Percentiles rank a stretch among this genome's conserved stretches.
Evolutionary conservation across 2,113 vertebrate genomes (phyloP).

Genomic region (Ageneiosus marmoratus): DNA sequence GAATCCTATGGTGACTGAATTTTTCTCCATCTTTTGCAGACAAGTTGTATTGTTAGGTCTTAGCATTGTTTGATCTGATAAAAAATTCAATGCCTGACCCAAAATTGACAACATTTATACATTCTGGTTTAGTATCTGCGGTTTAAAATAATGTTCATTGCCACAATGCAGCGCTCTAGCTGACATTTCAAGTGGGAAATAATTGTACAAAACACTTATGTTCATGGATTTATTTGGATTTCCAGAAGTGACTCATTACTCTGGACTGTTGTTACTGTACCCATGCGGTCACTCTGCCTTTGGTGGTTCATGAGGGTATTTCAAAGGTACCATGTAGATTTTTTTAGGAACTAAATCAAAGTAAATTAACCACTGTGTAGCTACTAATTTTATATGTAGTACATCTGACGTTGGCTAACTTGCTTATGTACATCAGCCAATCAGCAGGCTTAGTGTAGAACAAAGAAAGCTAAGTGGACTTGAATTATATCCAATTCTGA

Average conservation of each 20-base stretch:
- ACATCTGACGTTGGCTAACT: constrained; percentile 18
- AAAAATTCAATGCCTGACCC: background rate
- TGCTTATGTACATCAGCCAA: constrained; percentile 8
- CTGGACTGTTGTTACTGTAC: constrained; percentile 24
- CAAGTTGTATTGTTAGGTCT: too few species aligned
- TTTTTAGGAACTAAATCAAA: constrained; percentile 37
- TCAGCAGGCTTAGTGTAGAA: background rate
- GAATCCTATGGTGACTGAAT: background rate
- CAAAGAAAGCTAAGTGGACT: constrained; percentile 3
- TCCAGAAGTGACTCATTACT: constrained; percentile 23
- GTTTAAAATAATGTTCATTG: constrained; percentile 9
- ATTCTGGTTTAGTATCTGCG: background rate
- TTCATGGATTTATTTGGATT: constrained; percentile 37
- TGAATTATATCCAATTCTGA: background rate
- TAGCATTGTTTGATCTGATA: background rate
- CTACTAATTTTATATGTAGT: constrained; percentile 35
- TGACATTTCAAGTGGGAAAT: background rate
- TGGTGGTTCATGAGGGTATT: constrained; percentile 27
- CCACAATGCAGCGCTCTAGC: background rate
- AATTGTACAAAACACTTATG: constrained; percentile 3
- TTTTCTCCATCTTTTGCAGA: background rate
- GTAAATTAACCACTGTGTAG: constrained; percentile 30
- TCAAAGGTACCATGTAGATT: constrained; percentile 31
- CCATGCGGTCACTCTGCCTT: constrained; percentile 12
- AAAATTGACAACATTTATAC: background rate